phyloP scores from a whole-genome alignment of 2,113 vertebrate genomes.

The Lampris megalopsis region DNA sequence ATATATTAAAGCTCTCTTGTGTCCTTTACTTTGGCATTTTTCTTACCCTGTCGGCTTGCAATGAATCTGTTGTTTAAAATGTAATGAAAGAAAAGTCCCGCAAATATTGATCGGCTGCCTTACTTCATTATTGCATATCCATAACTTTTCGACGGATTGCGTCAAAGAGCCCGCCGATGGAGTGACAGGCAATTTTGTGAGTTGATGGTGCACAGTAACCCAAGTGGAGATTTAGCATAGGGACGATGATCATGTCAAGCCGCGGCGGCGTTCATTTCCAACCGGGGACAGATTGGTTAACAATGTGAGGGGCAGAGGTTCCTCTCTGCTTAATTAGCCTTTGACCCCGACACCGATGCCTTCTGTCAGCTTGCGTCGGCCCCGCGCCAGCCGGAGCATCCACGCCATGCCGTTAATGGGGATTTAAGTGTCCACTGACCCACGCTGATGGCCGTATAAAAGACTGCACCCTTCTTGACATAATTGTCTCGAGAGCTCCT shows the following conservation, averaged over 20 bases:
- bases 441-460: conserved; percentile 30
- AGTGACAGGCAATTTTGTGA: conserved; percentile 79
- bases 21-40: conserved; percentile 76
- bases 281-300: conserved; percentile 85
- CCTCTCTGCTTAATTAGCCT: conserved; percentile 87
- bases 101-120: conserved; percentile 75
- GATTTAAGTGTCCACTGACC: conserved; percentile 58
- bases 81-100: conserved; percentile 69
- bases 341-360: conserved; percentile 80
- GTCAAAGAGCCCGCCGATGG: conserved; percentile 53
- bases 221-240: conserved; percentile 77
- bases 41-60: conserved; percentile 72
- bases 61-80: conserved; percentile 78
- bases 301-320: conserved; percentile 81
- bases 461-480: conserved; percentile 61
- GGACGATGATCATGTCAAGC: conserved; percentile 66
- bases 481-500: conserved; percentile 30
- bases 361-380: conserved; percentile 72
- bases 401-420: conserved; percentile 73
- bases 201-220: conserved; percentile 76
- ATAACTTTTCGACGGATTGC: conserved; percentile 75
- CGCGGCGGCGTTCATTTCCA: conserved; percentile 71
- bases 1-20: conserved; percentile 70
- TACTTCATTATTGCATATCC: conserved; percentile 83
- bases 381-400: conserved; percentile 34